Conservation (phyloP, 2,113 vertebrate genomes). For the Osmerus eperlanus region DNA sequence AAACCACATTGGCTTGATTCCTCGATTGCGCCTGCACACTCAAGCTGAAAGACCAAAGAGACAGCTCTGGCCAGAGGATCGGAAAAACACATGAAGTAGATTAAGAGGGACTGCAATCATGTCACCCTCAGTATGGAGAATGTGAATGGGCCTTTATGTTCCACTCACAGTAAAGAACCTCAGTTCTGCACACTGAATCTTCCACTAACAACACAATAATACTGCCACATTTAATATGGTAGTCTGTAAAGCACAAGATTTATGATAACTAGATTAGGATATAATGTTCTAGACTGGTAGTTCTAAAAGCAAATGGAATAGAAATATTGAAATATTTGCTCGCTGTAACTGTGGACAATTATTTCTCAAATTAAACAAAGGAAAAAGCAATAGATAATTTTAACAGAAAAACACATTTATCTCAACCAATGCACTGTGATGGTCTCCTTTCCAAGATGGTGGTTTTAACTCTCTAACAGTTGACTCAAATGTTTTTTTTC, state of each 20-base stretch:
- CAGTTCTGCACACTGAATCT: slow-evolving; percentile 10
- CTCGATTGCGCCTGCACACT: slow-evolving; percentile 40
- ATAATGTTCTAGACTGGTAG: no score
- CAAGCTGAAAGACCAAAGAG: slow-evolving; percentile 34
- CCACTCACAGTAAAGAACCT: slow-evolving; percentile 20
- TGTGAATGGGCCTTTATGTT: slow-evolving; percentile 49
- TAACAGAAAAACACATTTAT: no score
- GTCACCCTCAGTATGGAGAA: slow-evolving; percentile 45
- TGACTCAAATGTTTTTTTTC: not conserved
- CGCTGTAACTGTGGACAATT: no score
- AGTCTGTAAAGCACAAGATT: not conserved
- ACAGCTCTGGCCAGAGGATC: slow-evolving; percentile 46
- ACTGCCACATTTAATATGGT: slow-evolving; percentile 21
- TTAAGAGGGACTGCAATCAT: slow-evolving; percentile 50
- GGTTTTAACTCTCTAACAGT: slow-evolving; percentile 25
- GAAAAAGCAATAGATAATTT: no score
- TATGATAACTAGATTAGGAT: not conserved
- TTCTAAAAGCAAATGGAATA: no score
- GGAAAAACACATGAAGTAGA: slow-evolving; percentile 64
- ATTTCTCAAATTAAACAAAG: no score
- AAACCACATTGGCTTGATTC: slow-evolving; percentile 46
- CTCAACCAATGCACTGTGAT: not conserved
- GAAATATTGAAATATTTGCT: no score
- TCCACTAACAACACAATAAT: slow-evolving; percentile 24
- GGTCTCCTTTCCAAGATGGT: slow-evolving; percentile 47